Evolutionary conservation across 2,113 vertebrate genomes (phyloP), one percentile per base, ranked within the genome.

Genomic region (Forbesichthys papilliferus): DNA sequence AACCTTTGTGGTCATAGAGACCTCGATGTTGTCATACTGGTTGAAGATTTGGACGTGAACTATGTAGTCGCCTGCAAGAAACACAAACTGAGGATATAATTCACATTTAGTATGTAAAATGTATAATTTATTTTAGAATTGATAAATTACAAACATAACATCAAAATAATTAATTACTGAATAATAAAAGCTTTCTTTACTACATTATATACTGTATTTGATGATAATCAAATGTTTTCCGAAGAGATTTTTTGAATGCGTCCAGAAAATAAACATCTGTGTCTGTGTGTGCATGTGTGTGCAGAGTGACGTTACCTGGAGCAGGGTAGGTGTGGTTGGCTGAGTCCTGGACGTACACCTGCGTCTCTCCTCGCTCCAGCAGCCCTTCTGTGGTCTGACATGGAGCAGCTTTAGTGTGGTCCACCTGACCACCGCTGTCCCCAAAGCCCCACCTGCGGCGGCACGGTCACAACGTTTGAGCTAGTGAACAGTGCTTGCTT

Each of bases 381-480:
- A 59, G 72, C 1, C 53, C 63, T 3, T 78, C 64, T 9, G 53
- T 68, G 10, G 61, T 48, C 36, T 86, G 77, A 75, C 78, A 86
- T 20, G 86, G 81, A 56, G 93, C 81, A 61, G 80, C 14, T n/a
- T 87, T 54, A 4, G 18, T 67, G 51, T 58, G 88, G 57, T 84
- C 55, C 52, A 88, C 75, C 5, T 20, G 27, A 5, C 48, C 63
- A 16, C 78, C 84, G 13, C 78, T 75, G 63, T 92, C 93, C 16
- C 90, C 93, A 85, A 94, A 95, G 72, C 90, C 75, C 94, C 94
- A 95, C 51, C 94, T 95, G 52, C 2, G 74, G 9, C 34, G 66
- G 63, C 42, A 74, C 27, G 9, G 9, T 47, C 34, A 11, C 3
- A 36, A 67, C 33, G 18, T 11, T 5, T 20, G 33, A 11, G 33